Base-by-base conservation (phyloP, 1,140 invertebrate species). In the Drosophila chauvacae region DNA sequence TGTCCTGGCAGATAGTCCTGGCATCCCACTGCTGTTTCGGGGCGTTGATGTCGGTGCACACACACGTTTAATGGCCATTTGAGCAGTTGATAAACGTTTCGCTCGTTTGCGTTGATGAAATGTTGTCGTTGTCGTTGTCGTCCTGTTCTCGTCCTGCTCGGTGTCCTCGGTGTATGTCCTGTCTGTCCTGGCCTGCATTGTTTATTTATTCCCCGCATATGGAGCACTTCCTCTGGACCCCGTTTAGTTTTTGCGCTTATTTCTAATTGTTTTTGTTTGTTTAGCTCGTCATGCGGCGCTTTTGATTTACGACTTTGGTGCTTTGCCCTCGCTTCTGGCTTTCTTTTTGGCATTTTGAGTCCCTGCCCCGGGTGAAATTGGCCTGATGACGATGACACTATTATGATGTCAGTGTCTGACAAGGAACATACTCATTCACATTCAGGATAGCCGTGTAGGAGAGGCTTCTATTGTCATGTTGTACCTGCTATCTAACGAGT, bases 41-140 rank as follows among this genome's bases (percentile, higher is more conserved):
- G 55, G 53, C 71, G 58, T 71, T 80, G 79, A 81, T 57, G 78
- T 55, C 64, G 66, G 64, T 51, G 56, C 63, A 74, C 77, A 63
- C 62, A 91, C 91, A 91, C 91, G 91, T 92, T 92, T 92, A 92
- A 92, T 92, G 91, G 91, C 83, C 87, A 91, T 92, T 92, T 92
- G 91, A 92, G 84, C 91, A 90, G 84, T 91, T 92, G 91, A 92
- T 92, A 92, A 91, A 92, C 91, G 91, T 85, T 90, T 91, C 83
- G 78, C 88, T 91, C 88, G 78, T 81, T 81, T 84, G 78, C 81
- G 88, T 90, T 91, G 88, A 91, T 91, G 88, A 91, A 91, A 91
- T 91, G 84, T 91, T 83, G 87, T 91, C 75, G 70, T 80, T 74
- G 68, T 61, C 53, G 41, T 44, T 48, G 26, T 73, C 71, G 60